These are phyloP conservation scores for Pseudomyrmex pallidus DNA, from an alignment of 1,140 invertebrate genomes.

Conservation along the genomic window DNA sequence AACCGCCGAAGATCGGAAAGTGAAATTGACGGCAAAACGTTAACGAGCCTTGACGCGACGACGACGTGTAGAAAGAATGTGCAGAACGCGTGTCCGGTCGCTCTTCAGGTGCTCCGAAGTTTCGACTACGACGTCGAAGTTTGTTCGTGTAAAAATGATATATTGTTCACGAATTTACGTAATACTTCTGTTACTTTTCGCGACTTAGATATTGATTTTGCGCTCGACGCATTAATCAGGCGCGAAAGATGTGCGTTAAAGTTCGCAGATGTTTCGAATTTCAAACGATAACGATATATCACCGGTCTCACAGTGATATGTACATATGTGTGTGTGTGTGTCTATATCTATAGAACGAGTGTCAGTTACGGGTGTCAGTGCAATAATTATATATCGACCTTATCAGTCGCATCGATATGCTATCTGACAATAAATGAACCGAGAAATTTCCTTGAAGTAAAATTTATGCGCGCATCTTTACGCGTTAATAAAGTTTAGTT, in stretches of 20 bases:
- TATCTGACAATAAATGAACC: constrained; percentile 16
- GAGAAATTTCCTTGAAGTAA: background rate
- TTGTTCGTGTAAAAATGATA: constrained; percentile 42
- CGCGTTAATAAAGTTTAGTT: no score
- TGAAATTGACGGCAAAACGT: constrained; percentile 49
- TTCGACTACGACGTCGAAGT: constrained; percentile 13
- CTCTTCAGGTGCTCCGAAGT: background rate
- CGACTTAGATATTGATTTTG: background rate
- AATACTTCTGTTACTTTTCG: background rate
- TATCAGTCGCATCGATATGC: constrained; percentile 25
- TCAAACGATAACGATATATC: background rate
- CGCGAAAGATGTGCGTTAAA: constrained; percentile 1
- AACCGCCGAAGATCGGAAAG: constrained; percentile 23
- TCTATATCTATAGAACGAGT: background rate
- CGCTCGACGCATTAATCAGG: background rate
- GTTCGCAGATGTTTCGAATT: background rate
- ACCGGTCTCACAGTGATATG: no score
- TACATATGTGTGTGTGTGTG: background rate
- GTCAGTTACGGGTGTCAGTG: background rate
- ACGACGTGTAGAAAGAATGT: constrained; percentile 35
- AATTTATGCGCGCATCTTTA: no score
- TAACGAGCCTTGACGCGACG: constrained; percentile 51
- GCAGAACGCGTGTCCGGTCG: constrained; percentile 32
- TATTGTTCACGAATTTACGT: constrained; percentile 31
- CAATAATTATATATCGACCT: background rate